A percentile compares a stretch with the other conserved stretches of the same genome.
Evolutionary conservation across 30 jellyfish, hydroid and myxozoan genomes (phyloP).

Genomic region (Calvadosia cruxmelitensis): DNA sequence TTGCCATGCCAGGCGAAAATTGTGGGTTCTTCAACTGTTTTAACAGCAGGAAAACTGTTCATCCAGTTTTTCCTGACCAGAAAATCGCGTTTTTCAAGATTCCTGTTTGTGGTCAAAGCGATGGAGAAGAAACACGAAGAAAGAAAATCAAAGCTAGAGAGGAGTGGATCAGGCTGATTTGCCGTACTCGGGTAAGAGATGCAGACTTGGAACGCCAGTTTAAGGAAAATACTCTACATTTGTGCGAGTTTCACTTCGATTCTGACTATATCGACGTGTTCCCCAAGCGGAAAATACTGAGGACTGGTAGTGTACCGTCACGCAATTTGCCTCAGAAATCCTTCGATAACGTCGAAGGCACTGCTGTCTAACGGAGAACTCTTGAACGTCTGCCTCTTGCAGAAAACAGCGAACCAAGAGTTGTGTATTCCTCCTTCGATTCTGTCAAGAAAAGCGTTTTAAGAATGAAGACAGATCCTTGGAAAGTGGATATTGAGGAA

Average conservation of each 20-base stretch:
- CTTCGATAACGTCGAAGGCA: not conserved
- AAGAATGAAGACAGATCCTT: not conserved
- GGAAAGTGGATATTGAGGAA: not conserved
- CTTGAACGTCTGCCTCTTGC: not conserved
- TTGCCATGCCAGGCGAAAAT: slow-evolving; percentile 8
- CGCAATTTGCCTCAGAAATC: slow-evolving; percentile 6
- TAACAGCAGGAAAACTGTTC: too few species aligned
- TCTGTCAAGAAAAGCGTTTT: not conserved
- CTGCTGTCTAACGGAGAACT: not conserved
- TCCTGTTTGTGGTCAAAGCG: not conserved
- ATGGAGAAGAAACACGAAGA: slow-evolving; percentile 3
- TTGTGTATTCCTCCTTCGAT: not conserved
- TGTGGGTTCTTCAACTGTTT: not conserved
- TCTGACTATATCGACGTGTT: slow-evolving; percentile 6
- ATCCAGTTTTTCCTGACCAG: not conserved
- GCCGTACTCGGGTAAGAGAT: slow-evolving; percentile 4
- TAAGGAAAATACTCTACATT: not conserved
- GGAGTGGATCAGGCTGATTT: slow-evolving; percentile 3
- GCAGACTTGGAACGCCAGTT: slow-evolving; percentile 8
- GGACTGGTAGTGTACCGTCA: slow-evolving; percentile 1
- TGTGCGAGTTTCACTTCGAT: slow-evolving; percentile 3
- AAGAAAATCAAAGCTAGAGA: slow-evolving; percentile 2
- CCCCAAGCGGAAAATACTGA: slow-evolving; percentile 3
- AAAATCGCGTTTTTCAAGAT: not conserved
- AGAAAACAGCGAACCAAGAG: not conserved